Base-by-base conservation (phyloP, 1,140 invertebrate species). In the roundworm (Caenorhabditis elegans) region DNA sequence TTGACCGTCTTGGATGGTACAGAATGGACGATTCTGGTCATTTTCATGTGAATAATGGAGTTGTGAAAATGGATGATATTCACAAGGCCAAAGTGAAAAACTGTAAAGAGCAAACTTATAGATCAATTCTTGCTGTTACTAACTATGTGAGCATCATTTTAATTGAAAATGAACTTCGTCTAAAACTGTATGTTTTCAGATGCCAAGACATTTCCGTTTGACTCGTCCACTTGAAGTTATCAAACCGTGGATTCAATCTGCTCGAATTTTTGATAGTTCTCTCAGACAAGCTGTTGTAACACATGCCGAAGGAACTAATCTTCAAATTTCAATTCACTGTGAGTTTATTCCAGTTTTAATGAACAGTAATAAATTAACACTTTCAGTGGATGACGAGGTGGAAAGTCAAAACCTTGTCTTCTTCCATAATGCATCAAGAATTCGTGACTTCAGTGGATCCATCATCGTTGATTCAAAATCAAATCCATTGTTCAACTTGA, bases 211-310 rank as follows among this genome's bases (percentile, higher is more conserved):
- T 34, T 84, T 83, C 60, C 77, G 49, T 60, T 24, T 84, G 15
- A 24, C 76, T 47, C 53, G 55, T 22, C 77, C 80, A 1, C 31
- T 84, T 15, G 83, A 84, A 75, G 43, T 47, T 4, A 39, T 22
- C 10, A 70, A 79, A 47, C 81, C 82, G 3, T 84, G 83, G 83
- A 82, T 84, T n/a, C 81, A 84, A 79, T 85, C 84, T n/a, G 83
- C 83, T 17, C 51, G 70, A n/a, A 70, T 84, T 15, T 84, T 76
- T 60, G 83, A 84, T 47, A 76, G 81, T 8, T 51, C 76, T 0
- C 39, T 19, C 6, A n/a, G 83, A 10, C 83, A 84, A 34, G 83
- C 76, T 11, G 31, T 84, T 15, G 83, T 84, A 11, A 84, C 81
- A 15, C 83, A 84, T 31, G 65, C 83, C 6, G 80, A 84, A 47